A percentile compares a stretch with the other conserved stretches of the same genome.
Conservation (phyloP, 2,797 vertebrate species). For the Hemitrygon akajei region DNA sequence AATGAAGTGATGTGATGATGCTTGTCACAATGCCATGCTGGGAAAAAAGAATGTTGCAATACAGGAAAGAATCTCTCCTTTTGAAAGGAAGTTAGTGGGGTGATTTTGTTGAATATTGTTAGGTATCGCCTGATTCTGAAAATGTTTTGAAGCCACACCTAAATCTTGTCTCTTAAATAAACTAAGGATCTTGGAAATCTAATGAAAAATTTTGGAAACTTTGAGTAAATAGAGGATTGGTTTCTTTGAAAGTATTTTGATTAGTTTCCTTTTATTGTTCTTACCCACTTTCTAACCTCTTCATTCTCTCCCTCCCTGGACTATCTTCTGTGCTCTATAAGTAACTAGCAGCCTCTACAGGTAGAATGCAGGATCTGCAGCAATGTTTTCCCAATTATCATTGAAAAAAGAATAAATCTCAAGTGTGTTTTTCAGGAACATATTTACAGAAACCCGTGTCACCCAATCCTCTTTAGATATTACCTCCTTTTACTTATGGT, state of each 20-base stretch:
- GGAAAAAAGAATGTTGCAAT: neutral
- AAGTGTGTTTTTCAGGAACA: neutral
- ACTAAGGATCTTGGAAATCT: neutral
- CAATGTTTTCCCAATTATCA: neutral
- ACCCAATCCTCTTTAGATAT: neutral
- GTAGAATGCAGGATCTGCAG: neutral
- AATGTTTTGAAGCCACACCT: neutral
- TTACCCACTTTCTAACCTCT: neutral
- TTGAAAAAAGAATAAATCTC: neutral
- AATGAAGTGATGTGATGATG: neutral
- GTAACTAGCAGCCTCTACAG: neutral
- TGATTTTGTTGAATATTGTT: neutral
- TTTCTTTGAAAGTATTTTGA: neutral
- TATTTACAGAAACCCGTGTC: neutral
- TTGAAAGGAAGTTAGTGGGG: neutral
- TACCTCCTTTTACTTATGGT: neutral
- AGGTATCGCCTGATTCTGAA: neutral
- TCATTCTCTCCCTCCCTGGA: neutral
- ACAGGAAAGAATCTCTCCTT: neutral
- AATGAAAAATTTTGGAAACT: neutral
- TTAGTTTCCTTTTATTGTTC: too few relatives aligned
- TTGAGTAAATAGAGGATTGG: neutral
- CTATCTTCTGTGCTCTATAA: too few relatives aligned
- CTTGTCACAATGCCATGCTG: neutral
- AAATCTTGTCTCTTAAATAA: too few relatives aligned